phyloP scores from a whole-genome alignment of 2,113 vertebrate species.

The Atractosteus spatula region DNA sequence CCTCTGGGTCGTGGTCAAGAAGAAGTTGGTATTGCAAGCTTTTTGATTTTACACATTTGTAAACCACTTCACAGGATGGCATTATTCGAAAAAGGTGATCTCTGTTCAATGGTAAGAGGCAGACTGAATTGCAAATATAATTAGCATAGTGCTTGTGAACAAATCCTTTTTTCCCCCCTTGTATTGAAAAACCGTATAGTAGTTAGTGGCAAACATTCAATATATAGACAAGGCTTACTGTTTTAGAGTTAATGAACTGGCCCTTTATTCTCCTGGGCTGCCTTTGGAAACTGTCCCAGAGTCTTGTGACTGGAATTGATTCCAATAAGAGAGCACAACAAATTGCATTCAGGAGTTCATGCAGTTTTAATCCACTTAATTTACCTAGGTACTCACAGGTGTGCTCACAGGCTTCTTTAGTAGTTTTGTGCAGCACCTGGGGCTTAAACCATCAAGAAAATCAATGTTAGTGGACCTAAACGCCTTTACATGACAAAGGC shows the following conservation, averaged over 20 bases:
- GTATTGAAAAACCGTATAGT: slow-evolving; percentile 13
- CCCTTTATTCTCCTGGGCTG: slow-evolving; percentile 8
- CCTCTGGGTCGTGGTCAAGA: background rate
- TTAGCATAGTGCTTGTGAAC: background rate
- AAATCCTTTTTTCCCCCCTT: background rate
- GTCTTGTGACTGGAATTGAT: background rate
- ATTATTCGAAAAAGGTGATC: background rate
- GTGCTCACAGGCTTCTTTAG: background rate
- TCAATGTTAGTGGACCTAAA: no score
- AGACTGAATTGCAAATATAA: slow-evolving; percentile 4
- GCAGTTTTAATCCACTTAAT: slow-evolving; percentile 6
- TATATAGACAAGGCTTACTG: slow-evolving; percentile 11
- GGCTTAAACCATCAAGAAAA: no score
- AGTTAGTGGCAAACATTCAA: background rate
- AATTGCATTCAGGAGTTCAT: slow-evolving; percentile 5
- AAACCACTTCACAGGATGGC: background rate
- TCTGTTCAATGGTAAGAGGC: background rate
- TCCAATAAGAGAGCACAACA: background rate
- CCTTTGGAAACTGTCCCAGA: slow-evolving; percentile 15
- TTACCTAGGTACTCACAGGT: background rate
- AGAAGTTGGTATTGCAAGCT: background rate
- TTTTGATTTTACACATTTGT: slow-evolving; percentile 1
- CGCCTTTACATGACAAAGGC: no score
- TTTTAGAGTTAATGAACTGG: slow-evolving; percentile 20
- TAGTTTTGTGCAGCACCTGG: no score